Conservation (phyloP, 1,140 invertebrate genomes). For the Drosophila arizonae region DNA sequence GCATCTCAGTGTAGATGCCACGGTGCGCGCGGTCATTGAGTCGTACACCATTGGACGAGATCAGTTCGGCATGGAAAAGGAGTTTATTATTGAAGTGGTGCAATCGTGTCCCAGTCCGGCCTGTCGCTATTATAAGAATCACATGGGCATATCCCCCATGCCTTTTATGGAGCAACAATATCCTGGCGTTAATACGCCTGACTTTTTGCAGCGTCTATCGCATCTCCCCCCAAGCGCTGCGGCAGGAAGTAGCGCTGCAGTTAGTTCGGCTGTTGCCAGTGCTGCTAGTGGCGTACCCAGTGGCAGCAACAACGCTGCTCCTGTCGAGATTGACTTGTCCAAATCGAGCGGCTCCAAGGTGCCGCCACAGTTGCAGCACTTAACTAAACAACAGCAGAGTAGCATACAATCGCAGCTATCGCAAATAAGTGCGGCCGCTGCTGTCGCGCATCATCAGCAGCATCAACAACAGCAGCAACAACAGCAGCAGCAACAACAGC, state of each 20-base stretch:
- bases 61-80: constrained; percentile 94
- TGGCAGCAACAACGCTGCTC: constrained; percentile 35
- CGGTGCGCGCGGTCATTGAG: constrained; percentile 91
- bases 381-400: constrained; percentile 80
- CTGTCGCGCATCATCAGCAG: constrained; percentile 68
- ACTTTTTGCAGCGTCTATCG: constrained; percentile 83
- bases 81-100: constrained; percentile 93
- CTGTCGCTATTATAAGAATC: constrained; percentile 93
- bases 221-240: constrained; percentile 67
- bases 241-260: constrained; percentile 41
- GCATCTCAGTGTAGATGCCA: constrained; percentile 91
- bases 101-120: constrained; percentile 93
- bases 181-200: constrained; percentile 75
- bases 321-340: constrained; percentile 74
- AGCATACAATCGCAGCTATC: constrained; percentile 77
- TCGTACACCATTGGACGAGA: constrained; percentile 93
- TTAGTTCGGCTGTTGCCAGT: constrained; percentile 30
- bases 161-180: constrained; percentile 82
- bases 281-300: constrained; percentile 36
- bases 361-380: constrained; percentile 68
- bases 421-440: constrained; percentile 71
- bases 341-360: constrained; percentile 66
- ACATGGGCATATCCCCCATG: constrained; percentile 88
- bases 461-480: constrained; percentile 75
- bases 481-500: constrained; percentile 72